Evolutionary conservation across 2,113 vertebrate genomes (phyloP).

Genomic region (Grantiella picta): DNA sequence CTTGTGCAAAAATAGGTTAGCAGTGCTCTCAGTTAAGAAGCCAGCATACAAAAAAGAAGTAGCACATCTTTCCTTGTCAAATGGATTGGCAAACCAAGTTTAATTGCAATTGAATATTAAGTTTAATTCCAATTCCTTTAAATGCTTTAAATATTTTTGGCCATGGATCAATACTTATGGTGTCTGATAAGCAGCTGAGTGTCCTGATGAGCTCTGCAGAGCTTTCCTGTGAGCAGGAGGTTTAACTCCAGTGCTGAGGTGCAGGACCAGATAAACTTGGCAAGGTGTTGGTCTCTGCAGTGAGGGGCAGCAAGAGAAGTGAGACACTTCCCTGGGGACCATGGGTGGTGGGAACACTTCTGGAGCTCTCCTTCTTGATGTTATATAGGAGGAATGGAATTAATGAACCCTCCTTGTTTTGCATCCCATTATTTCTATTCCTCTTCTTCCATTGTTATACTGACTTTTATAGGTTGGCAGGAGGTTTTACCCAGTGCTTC

Average conservation of each 20-base stretch:
- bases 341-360: fast-evolving
- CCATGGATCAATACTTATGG: background rate
- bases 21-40: background rate
- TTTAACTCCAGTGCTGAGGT: background rate
- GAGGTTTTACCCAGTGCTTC: background rate
- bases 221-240: background rate
- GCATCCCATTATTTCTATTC: background rate
- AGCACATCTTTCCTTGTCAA: background rate
- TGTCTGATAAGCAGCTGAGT: background rate
- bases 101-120: background rate
- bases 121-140: background rate
- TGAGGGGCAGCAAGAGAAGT: background rate
- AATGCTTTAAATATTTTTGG: background rate
- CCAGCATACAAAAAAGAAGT: fast-evolving
- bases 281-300: background rate
- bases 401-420: background rate
- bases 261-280: background rate
- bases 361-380: background rate
- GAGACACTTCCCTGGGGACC: background rate
- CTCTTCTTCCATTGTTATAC: background rate
- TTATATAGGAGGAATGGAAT: background rate
- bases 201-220: background rate
- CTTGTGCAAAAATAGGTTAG: background rate
- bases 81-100: background rate
- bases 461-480: background rate